phyloP scores from a whole-genome alignment of 2,888 invertebrate genomes.

The Isoperla grammatica region DNA sequence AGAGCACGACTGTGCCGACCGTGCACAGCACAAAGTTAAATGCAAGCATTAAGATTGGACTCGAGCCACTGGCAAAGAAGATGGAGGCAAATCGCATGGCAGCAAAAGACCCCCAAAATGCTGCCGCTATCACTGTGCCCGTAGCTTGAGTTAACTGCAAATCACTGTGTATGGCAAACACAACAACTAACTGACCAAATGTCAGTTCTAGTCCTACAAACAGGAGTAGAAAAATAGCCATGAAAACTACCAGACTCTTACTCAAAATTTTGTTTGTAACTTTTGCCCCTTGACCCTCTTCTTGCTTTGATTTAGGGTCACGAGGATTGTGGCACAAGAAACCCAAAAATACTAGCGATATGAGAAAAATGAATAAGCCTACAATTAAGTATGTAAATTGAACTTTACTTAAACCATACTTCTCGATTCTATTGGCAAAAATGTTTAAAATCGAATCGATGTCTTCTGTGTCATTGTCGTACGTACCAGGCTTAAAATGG shows the following conservation, averaged over 20 bases:
- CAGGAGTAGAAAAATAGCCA: slow-evolving; percentile 42
- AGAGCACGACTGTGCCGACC: slow-evolving; percentile 39
- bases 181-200: slow-evolving; percentile 43
- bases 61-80: slow-evolving; percentile 41
- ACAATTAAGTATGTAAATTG: slow-evolving; percentile 43
- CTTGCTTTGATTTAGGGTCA: slow-evolving; percentile 34
- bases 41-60: slow-evolving; percentile 41
- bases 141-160: slow-evolving; percentile 38
- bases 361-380: slow-evolving; percentile 39
- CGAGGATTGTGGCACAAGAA: slow-evolving; percentile 39
- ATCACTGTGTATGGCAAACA: slow-evolving; percentile 39
- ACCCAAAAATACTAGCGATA: slow-evolving; percentile 39
- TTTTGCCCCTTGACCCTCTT: slow-evolving; percentile 27
- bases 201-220: slow-evolving; percentile 45
- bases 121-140: slow-evolving; percentile 42
- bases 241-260: slow-evolving; percentile 37
- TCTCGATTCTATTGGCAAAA: slow-evolving; percentile 31
- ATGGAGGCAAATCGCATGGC: slow-evolving; percentile 43
- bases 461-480: slow-evolving; percentile 33
- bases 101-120: slow-evolving; percentile 45
- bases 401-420: slow-evolving; percentile 34
- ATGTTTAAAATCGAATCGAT: slow-evolving; percentile 27
- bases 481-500: slow-evolving; percentile 32
- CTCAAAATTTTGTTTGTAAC: slow-evolving; percentile 32
- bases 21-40: slow-evolving; percentile 39